These are phyloP conservation scores for Erebia aethiops DNA, from an alignment of 2,888 invertebrate species.

Conservation along the genomic window DNA sequence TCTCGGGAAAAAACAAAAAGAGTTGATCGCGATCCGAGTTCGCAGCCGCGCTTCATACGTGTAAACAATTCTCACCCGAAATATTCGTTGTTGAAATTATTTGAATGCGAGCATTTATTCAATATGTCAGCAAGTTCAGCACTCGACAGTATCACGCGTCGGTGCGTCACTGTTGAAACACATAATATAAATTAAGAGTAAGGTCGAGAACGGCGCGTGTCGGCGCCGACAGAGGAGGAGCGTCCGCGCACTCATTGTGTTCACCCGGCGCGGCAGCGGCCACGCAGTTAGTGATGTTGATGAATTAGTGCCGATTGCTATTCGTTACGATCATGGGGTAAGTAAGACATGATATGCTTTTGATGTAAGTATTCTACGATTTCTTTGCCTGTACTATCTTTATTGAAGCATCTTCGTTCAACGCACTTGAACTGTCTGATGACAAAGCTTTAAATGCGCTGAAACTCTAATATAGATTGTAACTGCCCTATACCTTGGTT, in stretches of 20 bases:
- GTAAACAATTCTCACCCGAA: background rate
- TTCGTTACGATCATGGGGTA: background rate
- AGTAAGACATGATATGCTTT: too few species aligned
- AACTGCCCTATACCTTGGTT: too few species aligned
- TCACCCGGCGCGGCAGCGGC: background rate
- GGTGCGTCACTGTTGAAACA: background rate
- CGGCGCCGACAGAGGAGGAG: background rate
- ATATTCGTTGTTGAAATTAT: background rate
- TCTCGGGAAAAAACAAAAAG: constrained; percentile 64
- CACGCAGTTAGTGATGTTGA: background rate
- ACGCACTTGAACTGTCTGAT: too few species aligned
- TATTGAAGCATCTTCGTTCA: too few species aligned
- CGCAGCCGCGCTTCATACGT: constrained; percentile 17
- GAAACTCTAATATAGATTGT: too few species aligned
- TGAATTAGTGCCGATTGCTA: background rate
- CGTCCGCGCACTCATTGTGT: background rate
- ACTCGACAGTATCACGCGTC: background rate
- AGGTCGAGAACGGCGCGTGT: background rate
- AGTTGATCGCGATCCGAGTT: constrained; percentile 36
- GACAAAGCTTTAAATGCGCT: too few species aligned
- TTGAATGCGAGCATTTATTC: background rate
- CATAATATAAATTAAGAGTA: background rate
- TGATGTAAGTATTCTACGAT: too few species aligned
- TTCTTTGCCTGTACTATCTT: too few species aligned
- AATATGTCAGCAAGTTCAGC: background rate